These are phyloP conservation scores for Chrysolina haemoptera DNA, from an alignment of 2,888 invertebrate species.

Conservation along the genomic window DNA sequence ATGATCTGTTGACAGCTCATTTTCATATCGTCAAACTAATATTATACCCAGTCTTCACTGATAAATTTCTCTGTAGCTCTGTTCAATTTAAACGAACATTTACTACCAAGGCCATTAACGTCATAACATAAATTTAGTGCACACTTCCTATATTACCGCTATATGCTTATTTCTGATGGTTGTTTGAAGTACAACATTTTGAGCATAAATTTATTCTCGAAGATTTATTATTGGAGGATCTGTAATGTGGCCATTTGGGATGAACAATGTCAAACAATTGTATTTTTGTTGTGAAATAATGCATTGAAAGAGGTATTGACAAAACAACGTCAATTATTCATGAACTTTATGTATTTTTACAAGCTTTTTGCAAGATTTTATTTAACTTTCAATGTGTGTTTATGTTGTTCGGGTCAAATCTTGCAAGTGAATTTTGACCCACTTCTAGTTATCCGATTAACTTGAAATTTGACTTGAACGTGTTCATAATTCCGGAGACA, in stretches of 20 bases:
- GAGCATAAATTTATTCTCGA: neutral
- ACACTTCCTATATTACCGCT: conserved; percentile 10
- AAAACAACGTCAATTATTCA: no score
- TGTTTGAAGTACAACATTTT: neutral
- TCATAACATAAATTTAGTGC: conserved; percentile 17
- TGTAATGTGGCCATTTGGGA: neutral
- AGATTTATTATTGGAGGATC: neutral
- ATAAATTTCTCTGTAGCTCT: neutral
- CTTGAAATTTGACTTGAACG: no score
- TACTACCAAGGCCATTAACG: conserved; percentile 14
- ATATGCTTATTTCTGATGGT: conserved; percentile 3
- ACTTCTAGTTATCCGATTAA: no score
- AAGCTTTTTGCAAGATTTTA: no score
- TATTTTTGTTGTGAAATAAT: no score
- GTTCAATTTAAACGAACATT: conserved; percentile 11
- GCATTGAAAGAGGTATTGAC: no score
- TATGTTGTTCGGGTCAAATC: no score
- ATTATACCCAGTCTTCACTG: neutral
- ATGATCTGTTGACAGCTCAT: neutral
- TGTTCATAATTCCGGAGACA: no score
- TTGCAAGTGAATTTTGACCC: no score
- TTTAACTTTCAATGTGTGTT: no score
- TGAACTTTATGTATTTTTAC: no score
- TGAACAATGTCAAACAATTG: neutral
- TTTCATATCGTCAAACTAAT: neutral